These are phyloP conservation scores for Thripadectes ignobilis DNA, from an alignment of 2,797 vertebrate genomes.

Conservation along the genomic window DNA sequence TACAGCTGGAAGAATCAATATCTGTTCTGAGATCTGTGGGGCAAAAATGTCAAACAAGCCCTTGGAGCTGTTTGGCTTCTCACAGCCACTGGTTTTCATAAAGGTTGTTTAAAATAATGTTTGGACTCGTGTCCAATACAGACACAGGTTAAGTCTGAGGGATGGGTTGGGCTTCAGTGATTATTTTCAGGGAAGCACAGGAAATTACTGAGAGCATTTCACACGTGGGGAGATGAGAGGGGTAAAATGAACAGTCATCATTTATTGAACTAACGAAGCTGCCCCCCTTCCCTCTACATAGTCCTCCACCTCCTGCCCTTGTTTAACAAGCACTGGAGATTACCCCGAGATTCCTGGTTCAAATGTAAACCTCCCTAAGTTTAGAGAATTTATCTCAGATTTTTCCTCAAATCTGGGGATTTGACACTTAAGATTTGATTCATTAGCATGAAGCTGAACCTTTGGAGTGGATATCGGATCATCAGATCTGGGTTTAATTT, in stretches of 20 bases:
- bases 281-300: not conserved
- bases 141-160: not conserved
- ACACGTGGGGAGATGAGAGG: not conserved
- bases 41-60: not conserved
- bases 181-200: not conserved
- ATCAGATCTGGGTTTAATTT: slow-evolving; percentile 3
- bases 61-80: not conserved
- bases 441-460: not conserved
- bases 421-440: not conserved
- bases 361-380: not conserved
- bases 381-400: not conserved
- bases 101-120: not conserved
- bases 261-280: not conserved
- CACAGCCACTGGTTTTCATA: not conserved
- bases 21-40: not conserved
- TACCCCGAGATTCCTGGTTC: not conserved
- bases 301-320: too few relatives aligned
- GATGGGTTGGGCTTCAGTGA: not conserved
- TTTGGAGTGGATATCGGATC: not conserved
- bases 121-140: not conserved
- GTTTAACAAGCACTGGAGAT: not conserved
- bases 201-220: not conserved
- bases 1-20: not conserved
- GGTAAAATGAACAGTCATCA: not conserved
- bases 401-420: not conserved